Percentiles rank a stretch among this genome's conserved stretches.
Conservation (phyloP, 2,113 vertebrate species). For the Hyaena hyaena region DNA sequence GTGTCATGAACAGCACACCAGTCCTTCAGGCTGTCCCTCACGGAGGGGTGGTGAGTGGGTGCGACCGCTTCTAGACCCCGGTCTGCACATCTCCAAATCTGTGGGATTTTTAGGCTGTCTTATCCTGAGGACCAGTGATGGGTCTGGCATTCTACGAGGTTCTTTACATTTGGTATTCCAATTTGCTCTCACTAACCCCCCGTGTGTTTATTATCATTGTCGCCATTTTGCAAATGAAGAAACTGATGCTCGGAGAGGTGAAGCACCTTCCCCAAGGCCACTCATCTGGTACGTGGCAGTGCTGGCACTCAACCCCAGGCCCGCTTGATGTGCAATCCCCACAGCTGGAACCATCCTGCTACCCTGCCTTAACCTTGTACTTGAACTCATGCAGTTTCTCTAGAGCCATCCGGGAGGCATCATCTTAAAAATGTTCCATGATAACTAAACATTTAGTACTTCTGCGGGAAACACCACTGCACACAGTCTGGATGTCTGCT, state of each 20-base stretch:
- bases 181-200: background rate
- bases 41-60: background rate
- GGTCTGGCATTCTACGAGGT: background rate
- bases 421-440: constrained; percentile 27
- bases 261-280: background rate
- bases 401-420: background rate
- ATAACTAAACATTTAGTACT: constrained; percentile 71
- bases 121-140: background rate
- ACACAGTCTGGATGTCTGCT: constrained; percentile 72
- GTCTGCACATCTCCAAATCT: background rate
- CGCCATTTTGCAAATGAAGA: constrained; percentile 22
- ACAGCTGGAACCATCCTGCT: background rate
- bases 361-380: background rate
- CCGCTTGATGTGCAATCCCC: background rate
- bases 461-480: constrained; percentile 57
- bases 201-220: background rate
- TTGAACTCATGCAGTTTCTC: constrained; percentile 47
- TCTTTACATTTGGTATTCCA: background rate
- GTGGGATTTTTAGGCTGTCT: background rate
- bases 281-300: background rate
- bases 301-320: background rate
- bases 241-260: constrained; percentile 1
- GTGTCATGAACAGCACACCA: background rate
- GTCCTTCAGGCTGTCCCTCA: background rate
- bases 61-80: background rate